Conservation (phyloP, 2,888 invertebrate species). For the Drosophila seclusa region DNA sequence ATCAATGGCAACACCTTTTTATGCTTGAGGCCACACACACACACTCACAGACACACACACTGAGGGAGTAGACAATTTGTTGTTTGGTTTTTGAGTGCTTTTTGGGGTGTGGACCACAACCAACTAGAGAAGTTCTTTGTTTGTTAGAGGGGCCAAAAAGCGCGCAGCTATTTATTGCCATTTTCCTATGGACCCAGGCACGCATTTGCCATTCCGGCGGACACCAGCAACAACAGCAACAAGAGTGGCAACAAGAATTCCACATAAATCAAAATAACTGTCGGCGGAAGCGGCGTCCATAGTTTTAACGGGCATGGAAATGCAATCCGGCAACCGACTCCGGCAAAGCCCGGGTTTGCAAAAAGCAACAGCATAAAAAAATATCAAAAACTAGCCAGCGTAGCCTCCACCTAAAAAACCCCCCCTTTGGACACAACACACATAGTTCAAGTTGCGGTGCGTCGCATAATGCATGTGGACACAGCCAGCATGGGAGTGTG, state of each 20-base stretch:
- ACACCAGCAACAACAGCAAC: neutral
- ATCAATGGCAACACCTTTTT: conserved; percentile 72
- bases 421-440: conserved; percentile 11
- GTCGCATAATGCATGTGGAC: conserved; percentile 53
- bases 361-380: conserved; percentile 22
- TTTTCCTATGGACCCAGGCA: conserved; percentile 62
- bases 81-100: conserved; percentile 72
- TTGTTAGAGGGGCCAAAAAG: conserved; percentile 35
- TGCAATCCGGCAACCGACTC: conserved; percentile 20
- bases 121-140: conserved; percentile 64
- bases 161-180: conserved; percentile 69
- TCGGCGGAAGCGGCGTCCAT: conserved; percentile 80
- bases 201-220: conserved; percentile 51
- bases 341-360: conserved; percentile 1
- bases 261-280: conserved; percentile 81
- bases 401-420: conserved; percentile 14
- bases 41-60: conserved; percentile 1
- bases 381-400: conserved; percentile 56
- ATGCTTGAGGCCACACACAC: conserved; percentile 22
- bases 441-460: conserved; percentile 55
- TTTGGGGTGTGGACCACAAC: conserved; percentile 50
- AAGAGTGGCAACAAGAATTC: conserved; percentile 50
- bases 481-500: neutral
- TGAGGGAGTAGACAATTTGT: conserved; percentile 62
- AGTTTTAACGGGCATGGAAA: conserved; percentile 60